These are phyloP conservation scores for Diloba caeruleocephala DNA, from an alignment of 2,888 invertebrate genomes.

Conservation along the genomic window DNA sequence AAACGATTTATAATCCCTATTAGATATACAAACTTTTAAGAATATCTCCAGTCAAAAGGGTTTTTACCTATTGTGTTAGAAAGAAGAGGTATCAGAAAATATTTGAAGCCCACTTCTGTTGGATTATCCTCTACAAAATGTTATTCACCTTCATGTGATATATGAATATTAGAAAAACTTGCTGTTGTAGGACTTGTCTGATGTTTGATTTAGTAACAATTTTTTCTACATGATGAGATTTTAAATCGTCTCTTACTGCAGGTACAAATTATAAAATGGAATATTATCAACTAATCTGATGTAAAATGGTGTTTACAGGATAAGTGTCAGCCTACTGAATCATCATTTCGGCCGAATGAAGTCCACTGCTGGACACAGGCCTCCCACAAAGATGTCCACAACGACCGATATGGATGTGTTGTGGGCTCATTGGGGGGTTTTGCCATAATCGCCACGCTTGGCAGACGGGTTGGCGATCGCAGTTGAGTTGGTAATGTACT, in stretches of 20 bases:
- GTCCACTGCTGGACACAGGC: no score
- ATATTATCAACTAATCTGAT: conserved; percentile 36
- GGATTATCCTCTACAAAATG: conserved; percentile 9
- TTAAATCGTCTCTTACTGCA: no score
- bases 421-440: no score
- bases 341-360: no score
- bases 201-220: no score
- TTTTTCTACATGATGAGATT: no score
- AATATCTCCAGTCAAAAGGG: conserved; percentile 3
- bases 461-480: no score
- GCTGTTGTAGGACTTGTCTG: not conserved
- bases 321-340: conserved; percentile 35
- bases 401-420: no score
- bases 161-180: not conserved
- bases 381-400: no score
- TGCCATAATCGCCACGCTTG: no score
- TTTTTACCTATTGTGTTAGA: not conserved
- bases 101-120: not conserved
- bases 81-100: not conserved
- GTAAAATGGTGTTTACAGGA: conserved; percentile 46
- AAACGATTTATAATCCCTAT: not conserved
- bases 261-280: no score
- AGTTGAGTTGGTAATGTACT: no score
- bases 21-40: not conserved
- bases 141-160: conserved; percentile 1